phyloP scores from a whole-genome alignment of 2,888 invertebrate species.

The Drosophila algonquin region DNA sequence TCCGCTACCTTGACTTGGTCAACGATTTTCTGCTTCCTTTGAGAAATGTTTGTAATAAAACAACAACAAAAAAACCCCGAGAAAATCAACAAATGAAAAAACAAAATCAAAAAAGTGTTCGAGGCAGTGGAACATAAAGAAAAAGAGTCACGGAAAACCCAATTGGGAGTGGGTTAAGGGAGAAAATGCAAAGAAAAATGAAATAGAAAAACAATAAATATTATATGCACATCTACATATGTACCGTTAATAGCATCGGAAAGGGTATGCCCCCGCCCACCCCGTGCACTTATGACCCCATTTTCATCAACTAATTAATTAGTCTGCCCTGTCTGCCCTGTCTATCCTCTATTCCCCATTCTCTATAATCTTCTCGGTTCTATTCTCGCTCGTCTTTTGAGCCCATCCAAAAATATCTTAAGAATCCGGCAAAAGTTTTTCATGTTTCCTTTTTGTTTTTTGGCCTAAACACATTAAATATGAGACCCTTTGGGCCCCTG shows the following conservation, averaged over 20 bases:
- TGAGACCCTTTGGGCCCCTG: constrained; percentile 6
- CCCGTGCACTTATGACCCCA: constrained; percentile 23
- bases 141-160: too few species aligned
- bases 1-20: constrained; percentile 11
- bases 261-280: constrained; percentile 2
- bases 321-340: constrained; percentile 19
- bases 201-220: too few species aligned
- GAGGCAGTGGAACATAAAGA: background rate
- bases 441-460: constrained; percentile 34
- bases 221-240: too few species aligned
- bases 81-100: constrained; percentile 6
- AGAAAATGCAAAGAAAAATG: background rate
- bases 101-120: background rate
- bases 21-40: background rate
- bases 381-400: background rate
- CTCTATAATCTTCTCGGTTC: background rate
- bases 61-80: too few species aligned
- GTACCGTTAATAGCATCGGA: too few species aligned
- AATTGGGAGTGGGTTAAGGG: too few species aligned
- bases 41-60: too few species aligned
- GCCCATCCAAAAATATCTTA: constrained; percentile 4
- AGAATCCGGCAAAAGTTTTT: constrained; percentile 26
- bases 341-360: background rate
- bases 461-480: constrained; percentile 31
- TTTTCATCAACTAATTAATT: constrained; percentile 40